phyloP scores from a whole-genome alignment of 2,113 vertebrate species.

The Mixornis gularis region DNA sequence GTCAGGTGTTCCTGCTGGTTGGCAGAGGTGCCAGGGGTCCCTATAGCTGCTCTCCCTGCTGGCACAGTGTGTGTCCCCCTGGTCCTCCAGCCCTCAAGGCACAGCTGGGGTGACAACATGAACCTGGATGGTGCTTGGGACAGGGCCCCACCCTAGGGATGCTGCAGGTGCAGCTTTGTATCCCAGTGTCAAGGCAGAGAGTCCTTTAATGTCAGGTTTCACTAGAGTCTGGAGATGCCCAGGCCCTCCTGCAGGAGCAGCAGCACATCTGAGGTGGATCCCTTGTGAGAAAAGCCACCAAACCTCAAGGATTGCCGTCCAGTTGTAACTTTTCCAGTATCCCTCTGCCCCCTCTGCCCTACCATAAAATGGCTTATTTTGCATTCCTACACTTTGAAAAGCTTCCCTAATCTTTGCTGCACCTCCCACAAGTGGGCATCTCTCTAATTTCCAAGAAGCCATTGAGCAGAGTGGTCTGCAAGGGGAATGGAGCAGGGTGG shows the following conservation, averaged over 20 bases:
- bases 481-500: fast-evolving
- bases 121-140: fast-evolving
- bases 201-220: not conserved
- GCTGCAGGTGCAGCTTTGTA: not conserved
- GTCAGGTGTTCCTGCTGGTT: not conserved
- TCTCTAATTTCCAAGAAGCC: not conserved
- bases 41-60: fast-evolving
- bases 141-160: not conserved
- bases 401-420: not conserved
- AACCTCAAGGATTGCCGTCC: not conserved
- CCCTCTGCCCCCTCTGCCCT: not conserved
- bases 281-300: not conserved
- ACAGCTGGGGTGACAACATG: fast-evolving
- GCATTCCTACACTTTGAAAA: not conserved
- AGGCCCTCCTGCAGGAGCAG: not conserved
- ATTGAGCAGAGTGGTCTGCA: not conserved
- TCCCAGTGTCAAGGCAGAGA: not conserved
- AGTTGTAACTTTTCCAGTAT: not conserved
- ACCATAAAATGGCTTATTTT: not conserved
- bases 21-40: not conserved
- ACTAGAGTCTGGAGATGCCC: fast-evolving
- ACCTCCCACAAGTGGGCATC: not conserved
- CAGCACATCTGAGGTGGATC: not conserved
- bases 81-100: fast-evolving
- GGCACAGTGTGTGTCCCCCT: fast-evolving